Evolutionary conservation across 1,140 invertebrate species (phyloP).

Genomic region (Centruroides vittatus): DNA sequence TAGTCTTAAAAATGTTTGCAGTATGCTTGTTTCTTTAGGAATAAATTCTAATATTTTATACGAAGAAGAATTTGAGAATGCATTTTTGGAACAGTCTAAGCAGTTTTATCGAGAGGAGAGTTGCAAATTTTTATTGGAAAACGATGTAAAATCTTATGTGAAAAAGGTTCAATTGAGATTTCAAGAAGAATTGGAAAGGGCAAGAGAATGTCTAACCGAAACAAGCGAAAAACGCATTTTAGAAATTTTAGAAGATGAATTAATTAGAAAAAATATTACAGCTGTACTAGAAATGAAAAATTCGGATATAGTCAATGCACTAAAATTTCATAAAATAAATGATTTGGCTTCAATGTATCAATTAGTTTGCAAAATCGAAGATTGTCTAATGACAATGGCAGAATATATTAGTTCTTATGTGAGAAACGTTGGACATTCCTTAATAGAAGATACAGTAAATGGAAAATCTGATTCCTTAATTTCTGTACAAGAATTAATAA

Average conservation of each 20-base stretch:
- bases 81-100: conserved; percentile 90
- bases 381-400: conserved; percentile 84
- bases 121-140: conserved; percentile 95
- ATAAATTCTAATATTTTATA: conserved; percentile 89
- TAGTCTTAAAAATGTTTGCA: conserved; percentile 94
- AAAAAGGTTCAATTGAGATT: conserved; percentile 95
- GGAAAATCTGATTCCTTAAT: conserved; percentile 68
- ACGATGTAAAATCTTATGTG: conserved; percentile 96
- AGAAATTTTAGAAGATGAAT: conserved; percentile 89
- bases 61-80: conserved; percentile 95
- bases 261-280: conserved; percentile 97
- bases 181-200: conserved; percentile 89
- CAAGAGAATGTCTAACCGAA: conserved; percentile 94
- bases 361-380: conserved; percentile 71
- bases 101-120: conserved; percentile 98
- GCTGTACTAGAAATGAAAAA: conserved; percentile 99
- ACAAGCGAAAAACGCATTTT: conserved; percentile 89
- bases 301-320: conserved; percentile 95
- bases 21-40: conserved; percentile 96
- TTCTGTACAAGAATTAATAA: conserved; percentile 89
- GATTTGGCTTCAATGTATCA: conserved; percentile 97
- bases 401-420: conserved; percentile 88
- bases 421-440: conserved; percentile 77
- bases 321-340: conserved; percentile 89
- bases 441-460: conserved; percentile 81